Base-by-base conservation (phyloP, 2,797 vertebrate genomes). In the Squalus acanthias region DNA sequence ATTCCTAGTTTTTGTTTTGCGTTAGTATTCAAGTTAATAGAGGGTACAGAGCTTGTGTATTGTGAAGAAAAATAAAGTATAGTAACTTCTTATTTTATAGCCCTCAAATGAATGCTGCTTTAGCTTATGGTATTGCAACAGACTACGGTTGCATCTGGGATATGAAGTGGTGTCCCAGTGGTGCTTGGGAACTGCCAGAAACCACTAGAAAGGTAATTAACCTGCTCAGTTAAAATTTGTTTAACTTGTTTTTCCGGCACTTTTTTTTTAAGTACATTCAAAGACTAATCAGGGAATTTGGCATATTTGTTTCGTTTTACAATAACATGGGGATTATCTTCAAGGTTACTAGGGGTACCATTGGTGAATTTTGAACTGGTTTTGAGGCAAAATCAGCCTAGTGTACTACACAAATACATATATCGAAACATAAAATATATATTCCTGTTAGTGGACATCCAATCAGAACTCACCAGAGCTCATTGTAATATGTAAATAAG, bases 121-220 rank as follows among this genome's bases (percentile, higher is more conserved):
- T 99, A 96, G 98, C 98, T 10, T 99, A 99, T 0, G 98, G 98
- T 39, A 96, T 99, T 57, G 99, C 98, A n/a, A 97, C 98, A 85
- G 98, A 99, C 96, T 98, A 98, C 0, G 99, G 99, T 96, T 99
- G 98, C 15, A 97, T 99, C 96, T 99, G 99, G 99, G 97, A 98
- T 79, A 97, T 99, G 96, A 99, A 99, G 97, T 99, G 99, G 98
- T 99, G 99, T 97, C 99, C 99, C 29, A 98, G 99, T 0, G 99
- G 99, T 33, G 98, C 98, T 87, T 99, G 99, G 99, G 99, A 99
- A 97, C 98, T 97, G 0, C 99, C 99, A 46, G 96, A 96, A 96
- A 96, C 97, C 13, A 97, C 96, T 97, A 98, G 98, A 96, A 98
- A 98, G 98, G 99, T 99, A 97, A 94, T 57, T 57, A 33, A 33